phyloP scores from a whole-genome alignment of 92 coral and sea anemone species.

The Desmophyllum pertusum region DNA sequence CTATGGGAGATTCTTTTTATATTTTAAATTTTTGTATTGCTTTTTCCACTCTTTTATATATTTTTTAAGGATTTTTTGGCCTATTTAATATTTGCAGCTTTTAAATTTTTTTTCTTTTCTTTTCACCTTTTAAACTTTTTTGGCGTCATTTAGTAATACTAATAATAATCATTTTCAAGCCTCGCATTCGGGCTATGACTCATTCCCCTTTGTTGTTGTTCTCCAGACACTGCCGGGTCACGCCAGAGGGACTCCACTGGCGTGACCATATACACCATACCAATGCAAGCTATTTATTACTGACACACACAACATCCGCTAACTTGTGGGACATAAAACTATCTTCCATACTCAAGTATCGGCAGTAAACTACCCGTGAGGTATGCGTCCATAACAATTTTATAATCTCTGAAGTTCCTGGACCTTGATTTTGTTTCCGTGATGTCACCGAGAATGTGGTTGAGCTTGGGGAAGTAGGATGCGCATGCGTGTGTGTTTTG shows the following conservation, averaged over 20 bases:
- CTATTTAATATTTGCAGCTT: not conserved
- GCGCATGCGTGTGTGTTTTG: not conserved
- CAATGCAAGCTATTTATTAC: not conserved
- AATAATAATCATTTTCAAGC: no score
- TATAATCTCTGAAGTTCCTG: not conserved
- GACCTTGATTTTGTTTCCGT: not conserved
- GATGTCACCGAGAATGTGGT: not conserved
- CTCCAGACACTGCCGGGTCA: slow-evolving; percentile 17
- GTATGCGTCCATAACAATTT: not conserved
- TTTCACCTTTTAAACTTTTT: not conserved
- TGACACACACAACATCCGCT: not conserved
- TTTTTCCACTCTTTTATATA: not conserved
- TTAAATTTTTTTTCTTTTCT: not conserved
- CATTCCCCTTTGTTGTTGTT: no score
- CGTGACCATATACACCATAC: not conserved
- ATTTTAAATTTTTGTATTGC: not conserved
- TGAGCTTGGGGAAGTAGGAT: not conserved
- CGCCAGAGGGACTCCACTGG: not conserved
- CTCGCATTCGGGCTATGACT: not conserved
- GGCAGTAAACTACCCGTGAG: not conserved
- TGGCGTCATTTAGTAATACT: no score
- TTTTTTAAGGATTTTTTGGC: no score
- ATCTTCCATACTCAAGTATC: not conserved
- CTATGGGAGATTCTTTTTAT: no score
- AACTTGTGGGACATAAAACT: not conserved